Evolutionary conservation across 2,888 invertebrate genomes (phyloP).

Genomic region (Diachrysia chrysitis): DNA sequence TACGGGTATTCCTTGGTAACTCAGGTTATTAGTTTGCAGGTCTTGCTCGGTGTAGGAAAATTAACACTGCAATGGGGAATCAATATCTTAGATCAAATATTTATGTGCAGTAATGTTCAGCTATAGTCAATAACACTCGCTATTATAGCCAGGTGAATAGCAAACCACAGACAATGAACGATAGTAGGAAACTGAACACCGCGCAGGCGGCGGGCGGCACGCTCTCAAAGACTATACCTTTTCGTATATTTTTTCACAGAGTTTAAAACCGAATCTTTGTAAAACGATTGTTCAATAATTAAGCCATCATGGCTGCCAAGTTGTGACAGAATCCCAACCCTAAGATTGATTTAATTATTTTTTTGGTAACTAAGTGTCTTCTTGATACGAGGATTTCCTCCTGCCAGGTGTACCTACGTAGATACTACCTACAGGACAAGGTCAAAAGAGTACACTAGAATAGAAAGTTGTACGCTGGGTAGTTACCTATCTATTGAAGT

Average conservation of each 20-base stretch:
- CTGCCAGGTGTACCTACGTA: too few relatives aligned
- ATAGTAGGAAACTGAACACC: constrained; percentile 3
- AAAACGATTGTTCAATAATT: not conserved
- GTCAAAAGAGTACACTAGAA: too few relatives aligned
- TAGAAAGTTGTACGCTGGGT: too few relatives aligned
- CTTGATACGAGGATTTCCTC: too few relatives aligned
- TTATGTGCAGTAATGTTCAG: not conserved
- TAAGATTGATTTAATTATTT: not conserved
- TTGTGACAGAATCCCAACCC: not conserved
- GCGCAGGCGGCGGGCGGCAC: not conserved
- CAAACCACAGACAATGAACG: not conserved
- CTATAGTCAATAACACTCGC: not conserved
- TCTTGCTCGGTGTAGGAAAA: not conserved
- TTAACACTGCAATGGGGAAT: not conserved
- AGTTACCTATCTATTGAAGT: too few relatives aligned
- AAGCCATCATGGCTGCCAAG: not conserved
- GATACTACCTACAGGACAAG: too few relatives aligned
- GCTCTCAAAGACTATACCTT: constrained; percentile 4
- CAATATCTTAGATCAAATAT: not conserved
- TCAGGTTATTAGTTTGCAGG: not conserved
- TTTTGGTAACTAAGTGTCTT: too few relatives aligned
- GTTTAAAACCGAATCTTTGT: not conserved
- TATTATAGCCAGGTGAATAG: not conserved
- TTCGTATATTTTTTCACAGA: not conserved
- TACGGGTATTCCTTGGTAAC: not conserved